These are phyloP conservation scores for Bubalus kerabau DNA, from an alignment of 2,113 vertebrate species.

Conservation along the genomic window DNA sequence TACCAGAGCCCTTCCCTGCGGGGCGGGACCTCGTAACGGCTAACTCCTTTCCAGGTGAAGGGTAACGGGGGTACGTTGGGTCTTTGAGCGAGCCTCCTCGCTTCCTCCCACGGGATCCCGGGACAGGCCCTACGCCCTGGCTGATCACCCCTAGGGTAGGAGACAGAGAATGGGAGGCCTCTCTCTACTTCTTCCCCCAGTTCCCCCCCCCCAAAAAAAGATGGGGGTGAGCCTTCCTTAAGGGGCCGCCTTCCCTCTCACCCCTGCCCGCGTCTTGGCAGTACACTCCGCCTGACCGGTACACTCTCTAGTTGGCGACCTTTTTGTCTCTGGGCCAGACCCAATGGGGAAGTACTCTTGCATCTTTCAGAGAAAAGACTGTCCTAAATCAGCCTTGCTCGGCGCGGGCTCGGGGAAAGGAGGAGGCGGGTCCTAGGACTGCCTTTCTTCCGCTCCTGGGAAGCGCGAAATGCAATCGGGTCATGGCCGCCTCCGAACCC, in stretches of 20 bases:
- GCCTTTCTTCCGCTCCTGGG: background rate
- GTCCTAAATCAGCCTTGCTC: background rate
- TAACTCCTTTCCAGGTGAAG: constrained; percentile 14
- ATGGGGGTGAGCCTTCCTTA: background rate
- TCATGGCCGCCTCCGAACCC: fast-evolving
- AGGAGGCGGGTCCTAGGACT: background rate
- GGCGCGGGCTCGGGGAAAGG: background rate
- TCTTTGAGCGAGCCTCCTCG: background rate
- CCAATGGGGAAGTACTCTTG: background rate
- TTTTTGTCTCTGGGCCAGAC: background rate
- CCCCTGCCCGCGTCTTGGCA: background rate
- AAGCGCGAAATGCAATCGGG: background rate
- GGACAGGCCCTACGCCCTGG: background rate
- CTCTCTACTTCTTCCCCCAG: background rate
- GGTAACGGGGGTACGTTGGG: background rate
- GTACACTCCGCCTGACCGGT: background rate
- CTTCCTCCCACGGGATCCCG: background rate
- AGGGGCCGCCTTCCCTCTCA: background rate
- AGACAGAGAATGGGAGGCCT: background rate
- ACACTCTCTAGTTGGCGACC: background rate
- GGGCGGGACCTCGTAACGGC: background rate
- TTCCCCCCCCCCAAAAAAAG: fast-evolving
- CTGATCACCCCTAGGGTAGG: background rate
- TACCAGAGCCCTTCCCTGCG: constrained; percentile 8
- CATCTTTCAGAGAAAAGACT: background rate